These are phyloP conservation scores for Ceyx margarethae DNA, from an alignment of 2,113 vertebrate species.

Conservation along the genomic window DNA sequence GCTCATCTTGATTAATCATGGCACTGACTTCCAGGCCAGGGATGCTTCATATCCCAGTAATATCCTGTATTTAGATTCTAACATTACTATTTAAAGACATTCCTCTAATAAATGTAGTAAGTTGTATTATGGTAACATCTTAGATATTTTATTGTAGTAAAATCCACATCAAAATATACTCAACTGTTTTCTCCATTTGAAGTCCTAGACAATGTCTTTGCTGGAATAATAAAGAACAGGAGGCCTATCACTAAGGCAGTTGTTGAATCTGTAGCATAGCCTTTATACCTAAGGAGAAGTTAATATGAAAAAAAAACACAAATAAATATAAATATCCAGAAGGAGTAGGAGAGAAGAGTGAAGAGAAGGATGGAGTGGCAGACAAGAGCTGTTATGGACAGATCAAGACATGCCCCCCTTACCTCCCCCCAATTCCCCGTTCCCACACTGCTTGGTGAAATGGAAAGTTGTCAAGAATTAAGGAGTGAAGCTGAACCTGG, in stretches of 20 bases:
- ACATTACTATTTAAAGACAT: not conserved
- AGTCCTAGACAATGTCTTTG: conserved; percentile 70
- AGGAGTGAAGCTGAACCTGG: not conserved
- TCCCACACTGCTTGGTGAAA: accelerated
- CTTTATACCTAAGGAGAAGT: conserved; percentile 72
- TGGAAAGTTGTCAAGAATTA: not conserved
- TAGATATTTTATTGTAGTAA: not conserved
- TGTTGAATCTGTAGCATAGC: conserved; percentile 86
- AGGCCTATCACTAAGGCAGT: conserved; percentile 87
- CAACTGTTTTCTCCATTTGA: conserved; percentile 78
- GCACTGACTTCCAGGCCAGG: not conserved
- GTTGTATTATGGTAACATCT: not conserved
- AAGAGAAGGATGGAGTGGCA: not conserved
- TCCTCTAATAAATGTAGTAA: not conserved
- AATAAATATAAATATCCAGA: not conserved
- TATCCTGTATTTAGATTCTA: not conserved
- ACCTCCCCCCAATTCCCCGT: too few relatives aligned
- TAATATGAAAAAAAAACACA: not conserved
- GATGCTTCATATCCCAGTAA: not conserved
- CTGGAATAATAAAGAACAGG: conserved; percentile 87
- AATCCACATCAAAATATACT: conserved; percentile 64
- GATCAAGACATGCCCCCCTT: not conserved
- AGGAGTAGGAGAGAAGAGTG: not conserved
- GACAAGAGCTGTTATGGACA: not conserved
- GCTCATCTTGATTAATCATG: not conserved